Conservation (phyloP, 2,888 invertebrate genomes). For the Acrobeloides nanus region DNA sequence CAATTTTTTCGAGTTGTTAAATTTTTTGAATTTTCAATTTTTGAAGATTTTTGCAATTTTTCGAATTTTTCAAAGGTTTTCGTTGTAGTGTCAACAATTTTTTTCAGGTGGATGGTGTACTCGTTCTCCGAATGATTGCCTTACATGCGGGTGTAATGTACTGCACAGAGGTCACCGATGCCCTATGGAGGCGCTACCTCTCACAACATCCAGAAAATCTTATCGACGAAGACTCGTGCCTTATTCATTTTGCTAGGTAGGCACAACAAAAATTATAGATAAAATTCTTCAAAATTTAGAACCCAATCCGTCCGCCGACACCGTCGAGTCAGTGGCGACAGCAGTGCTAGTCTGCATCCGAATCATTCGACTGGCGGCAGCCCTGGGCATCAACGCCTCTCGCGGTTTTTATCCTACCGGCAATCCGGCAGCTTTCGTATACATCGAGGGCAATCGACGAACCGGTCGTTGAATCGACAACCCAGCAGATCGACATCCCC, state of each 20-base stretch:
- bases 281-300: conserved; percentile 11
- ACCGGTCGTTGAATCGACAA: conserved; percentile 9
- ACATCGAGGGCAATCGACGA: conserved; percentile 33
- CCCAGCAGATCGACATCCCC: neutral
- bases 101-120: conserved; percentile 49
- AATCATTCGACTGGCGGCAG: conserved; percentile 23
- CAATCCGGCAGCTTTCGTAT: conserved; percentile 46
- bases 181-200: conserved; percentile 43
- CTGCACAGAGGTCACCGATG: conserved; percentile 53
- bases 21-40: no score
- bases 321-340: conserved; percentile 29
- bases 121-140: conserved; percentile 52
- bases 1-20: no score
- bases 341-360: conserved; percentile 27
- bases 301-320: conserved; percentile 29
- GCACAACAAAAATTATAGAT: conserved; percentile 1
- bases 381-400: conserved; percentile 25
- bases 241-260: conserved; percentile 47
- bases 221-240: conserved; percentile 50
- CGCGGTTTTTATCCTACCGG: conserved; percentile 32
- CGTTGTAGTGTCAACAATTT: no score
- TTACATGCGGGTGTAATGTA: conserved; percentile 53
- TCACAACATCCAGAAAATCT: conserved; percentile 50
- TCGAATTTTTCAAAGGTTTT: no score
- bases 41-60: no score